Conservation (phyloP, 2,888 invertebrate species). For the Alentia gelatinosa region DNA sequence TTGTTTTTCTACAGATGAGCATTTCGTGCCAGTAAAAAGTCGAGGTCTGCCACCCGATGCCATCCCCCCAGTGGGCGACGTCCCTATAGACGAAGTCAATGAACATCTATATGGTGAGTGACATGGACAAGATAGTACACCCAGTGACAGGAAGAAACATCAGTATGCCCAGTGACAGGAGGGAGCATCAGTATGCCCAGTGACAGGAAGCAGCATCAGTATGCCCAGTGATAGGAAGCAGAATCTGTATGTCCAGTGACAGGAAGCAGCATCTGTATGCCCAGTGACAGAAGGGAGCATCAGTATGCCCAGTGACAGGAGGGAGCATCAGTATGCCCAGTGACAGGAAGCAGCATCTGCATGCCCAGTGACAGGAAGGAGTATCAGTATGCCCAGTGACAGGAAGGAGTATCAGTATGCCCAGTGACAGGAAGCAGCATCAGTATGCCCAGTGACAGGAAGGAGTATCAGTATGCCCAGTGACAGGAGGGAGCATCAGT, state of each 20-base stretch:
- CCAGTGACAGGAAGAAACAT: neutral
- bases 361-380: too few relatives aligned
- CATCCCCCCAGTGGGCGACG: constrained; percentile 77
- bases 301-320: too few relatives aligned
- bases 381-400: too few relatives aligned
- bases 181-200: too few relatives aligned
- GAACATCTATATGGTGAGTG: neutral
- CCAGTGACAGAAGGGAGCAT: neutral
- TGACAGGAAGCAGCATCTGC: too few relatives aligned
- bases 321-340: too few relatives aligned
- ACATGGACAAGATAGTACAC: neutral
- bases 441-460: too few relatives aligned
- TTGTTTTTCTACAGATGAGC: constrained; percentile 66
- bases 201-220: neutral
- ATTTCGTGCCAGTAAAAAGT: constrained; percentile 66
- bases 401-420: too few relatives aligned
- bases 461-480: too few relatives aligned
- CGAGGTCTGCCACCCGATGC: constrained; percentile 65
- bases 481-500: too few relatives aligned
- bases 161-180: too few relatives aligned
- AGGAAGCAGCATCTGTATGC: neutral
- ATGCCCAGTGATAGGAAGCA: neutral
- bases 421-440: too few relatives aligned
- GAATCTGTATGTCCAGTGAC: neutral
- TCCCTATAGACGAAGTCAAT: constrained; percentile 77